Conservation (phyloP, 2,888 invertebrate genomes). For the Branchinecta sandiegonensis region DNA sequence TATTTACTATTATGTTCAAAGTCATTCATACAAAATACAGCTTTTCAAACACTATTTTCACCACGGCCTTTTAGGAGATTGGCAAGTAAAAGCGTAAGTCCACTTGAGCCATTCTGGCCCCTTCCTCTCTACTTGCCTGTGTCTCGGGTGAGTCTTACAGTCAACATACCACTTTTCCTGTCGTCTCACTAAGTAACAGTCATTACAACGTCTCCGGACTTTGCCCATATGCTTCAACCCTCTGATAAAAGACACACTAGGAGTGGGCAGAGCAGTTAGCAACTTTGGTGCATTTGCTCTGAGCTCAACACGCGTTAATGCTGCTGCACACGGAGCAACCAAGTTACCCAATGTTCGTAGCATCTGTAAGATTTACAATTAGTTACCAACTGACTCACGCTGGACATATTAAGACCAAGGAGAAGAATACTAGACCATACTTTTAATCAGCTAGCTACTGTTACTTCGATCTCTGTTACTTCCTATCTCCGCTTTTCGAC, state of each 20-base stretch:
- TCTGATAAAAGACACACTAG: slow-evolving; percentile 34
- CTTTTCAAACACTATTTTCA: slow-evolving; percentile 16
- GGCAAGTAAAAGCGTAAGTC: slow-evolving; percentile 59
- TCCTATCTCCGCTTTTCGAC: too few species aligned
- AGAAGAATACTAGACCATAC: too few species aligned
- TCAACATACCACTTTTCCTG: slow-evolving; percentile 53
- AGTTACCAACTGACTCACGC: too few species aligned
- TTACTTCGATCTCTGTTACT: too few species aligned
- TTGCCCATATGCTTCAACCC: slow-evolving; percentile 58
- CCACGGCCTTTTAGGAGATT: slow-evolving; percentile 43
- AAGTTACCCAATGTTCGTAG: too few species aligned
- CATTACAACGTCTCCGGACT: slow-evolving; percentile 55
- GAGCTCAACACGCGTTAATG: too few species aligned
- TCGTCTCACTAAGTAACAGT: slow-evolving; percentile 55
- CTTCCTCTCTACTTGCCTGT: slow-evolving; percentile 63
- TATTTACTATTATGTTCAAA: slow-evolving; percentile 8
- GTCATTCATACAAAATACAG: neutral
- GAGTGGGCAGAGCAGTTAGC: slow-evolving; percentile 25
- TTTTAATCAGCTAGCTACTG: too few species aligned
- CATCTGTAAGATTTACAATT: too few species aligned
- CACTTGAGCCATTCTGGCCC: slow-evolving; percentile 53
- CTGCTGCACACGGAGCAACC: too few species aligned
- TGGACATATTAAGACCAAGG: too few species aligned
- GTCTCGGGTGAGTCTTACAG: slow-evolving; percentile 59
- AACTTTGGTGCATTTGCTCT: too few species aligned